Base-by-base conservation (phyloP, 2,113 vertebrate species). In the Anarrhichthys ocellatus region DNA sequence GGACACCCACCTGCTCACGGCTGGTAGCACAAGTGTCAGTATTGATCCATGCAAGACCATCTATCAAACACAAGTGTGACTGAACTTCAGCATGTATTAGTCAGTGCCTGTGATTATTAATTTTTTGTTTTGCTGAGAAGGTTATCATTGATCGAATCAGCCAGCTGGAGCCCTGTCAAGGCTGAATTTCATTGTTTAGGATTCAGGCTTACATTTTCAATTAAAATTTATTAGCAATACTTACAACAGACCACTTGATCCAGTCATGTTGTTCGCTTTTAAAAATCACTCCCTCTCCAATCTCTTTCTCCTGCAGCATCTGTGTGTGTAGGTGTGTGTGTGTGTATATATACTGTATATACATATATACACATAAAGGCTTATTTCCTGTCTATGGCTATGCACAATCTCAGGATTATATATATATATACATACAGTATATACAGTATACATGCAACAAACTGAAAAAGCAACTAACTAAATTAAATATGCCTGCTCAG, bases 131-230 rank as follows among this genome's bases (percentile, higher is more conserved):
- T 13, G 11, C 10, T 58, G 0, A 58, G n/a, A 58, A 58, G 46
- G 36, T 80, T 50, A 68, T 64, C 6, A 36, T 20, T 38, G 20
- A 73, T 77, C 56, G 63, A 2, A 71, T 78, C 54, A 84, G 62
- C 83, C 80, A 83, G 29, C 77, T 81, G 86, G 71, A 79, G 71
- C 10, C 50, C 27, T 36, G 44, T 81, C 80, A 69, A 40, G 9
- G 22, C 46, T 80, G 4, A 34, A 65, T 76, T 76, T 70, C 29
- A 32, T 22, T 54, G 52, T 10, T 54, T n/a, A 54, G 22, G 14
- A 66, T 6, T 78, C 22, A 69, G 27, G 50, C 20, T 40, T 34
- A 24, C 5, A 14, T 48, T 59, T 67, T 40, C 20, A 6, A 5
- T 44, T 69, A 70, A 62, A 59, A 83, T 80, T 62, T 56, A 79